Conservation (phyloP, 1,140 invertebrate genomes). For the Anoplolepis gracilipes region DNA sequence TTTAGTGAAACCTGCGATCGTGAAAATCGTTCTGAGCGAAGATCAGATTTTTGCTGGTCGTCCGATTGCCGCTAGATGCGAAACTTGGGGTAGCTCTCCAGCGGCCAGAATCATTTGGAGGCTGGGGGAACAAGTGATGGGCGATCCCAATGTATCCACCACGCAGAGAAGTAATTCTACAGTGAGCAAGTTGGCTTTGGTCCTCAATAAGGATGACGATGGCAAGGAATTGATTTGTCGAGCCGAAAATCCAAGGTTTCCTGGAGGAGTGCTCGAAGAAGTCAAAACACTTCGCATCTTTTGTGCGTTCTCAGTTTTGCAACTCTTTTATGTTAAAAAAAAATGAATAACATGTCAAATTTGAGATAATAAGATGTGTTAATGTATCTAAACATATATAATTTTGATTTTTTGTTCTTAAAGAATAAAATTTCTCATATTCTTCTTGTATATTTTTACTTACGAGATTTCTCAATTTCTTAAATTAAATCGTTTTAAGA, state of each 20-base stretch:
- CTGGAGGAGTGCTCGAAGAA: conserved; percentile 92
- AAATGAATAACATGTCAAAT: background rate
- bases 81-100: conserved; percentile 91
- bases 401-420: background rate
- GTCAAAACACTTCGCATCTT: conserved; percentile 92
- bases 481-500: background rate
- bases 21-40: conserved; percentile 88
- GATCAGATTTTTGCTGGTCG: conserved; percentile 88
- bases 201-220: conserved; percentile 91
- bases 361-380: background rate
- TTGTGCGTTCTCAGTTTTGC: conserved; percentile 89
- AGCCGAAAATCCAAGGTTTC: conserved; percentile 95
- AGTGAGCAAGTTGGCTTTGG: conserved; percentile 91
- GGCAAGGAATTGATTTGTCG: conserved; percentile 93
- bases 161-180: conserved; percentile 89
- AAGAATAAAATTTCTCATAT: too few relatives aligned
- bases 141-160: conserved; percentile 85
- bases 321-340: background rate
- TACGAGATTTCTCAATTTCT: background rate
- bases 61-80: conserved; percentile 88
- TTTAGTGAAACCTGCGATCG: conserved; percentile 90
- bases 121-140: conserved; percentile 88
- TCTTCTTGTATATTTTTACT: background rate
- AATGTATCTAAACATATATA: background rate
- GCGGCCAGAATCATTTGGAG: conserved; percentile 91